Evolutionary conservation across 2,888 invertebrate species (phyloP).

Genomic region (Axea sp.): DNA sequence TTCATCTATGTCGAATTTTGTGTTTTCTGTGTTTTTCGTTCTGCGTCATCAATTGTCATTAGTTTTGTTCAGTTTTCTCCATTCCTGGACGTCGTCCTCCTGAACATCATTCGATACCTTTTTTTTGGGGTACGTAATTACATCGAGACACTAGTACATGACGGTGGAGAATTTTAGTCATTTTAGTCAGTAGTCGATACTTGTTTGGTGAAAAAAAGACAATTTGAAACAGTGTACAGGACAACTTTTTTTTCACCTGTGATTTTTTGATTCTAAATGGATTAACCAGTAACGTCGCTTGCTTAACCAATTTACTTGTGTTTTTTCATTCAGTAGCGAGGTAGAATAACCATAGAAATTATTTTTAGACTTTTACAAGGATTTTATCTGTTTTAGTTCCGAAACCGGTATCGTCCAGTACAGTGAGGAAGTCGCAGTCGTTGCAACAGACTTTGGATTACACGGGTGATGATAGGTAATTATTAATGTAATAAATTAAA

Average conservation of each 20-base stretch:
- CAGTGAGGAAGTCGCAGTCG: conserved; percentile 78
- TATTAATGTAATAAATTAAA: not conserved
- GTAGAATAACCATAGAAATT: conserved; percentile 6
- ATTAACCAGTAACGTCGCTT: conserved; percentile 44
- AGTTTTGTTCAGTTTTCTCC: conserved; percentile 37
- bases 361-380: conserved; percentile 1
- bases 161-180: conserved; percentile 7
- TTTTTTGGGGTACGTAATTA: conserved; percentile 38
- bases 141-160: conserved; percentile 1
- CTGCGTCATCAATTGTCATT: conserved; percentile 44
- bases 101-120: conserved; percentile 12
- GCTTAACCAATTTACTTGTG: conserved; percentile 50
- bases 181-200: conserved; percentile 21
- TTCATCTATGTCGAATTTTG: conserved; percentile 24
- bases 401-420: conserved; percentile 74
- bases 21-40: conserved; percentile 45
- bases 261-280: conserved; percentile 15
- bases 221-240: not conserved
- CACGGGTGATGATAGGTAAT: conserved; percentile 76
- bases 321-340: conserved; percentile 43
- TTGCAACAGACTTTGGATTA: conserved; percentile 77
- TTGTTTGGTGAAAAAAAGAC: conserved; percentile 18
- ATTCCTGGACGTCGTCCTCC: not conserved
- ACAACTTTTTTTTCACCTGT: conserved; percentile 21
- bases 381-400: conserved; percentile 73